phyloP scores from a whole-genome alignment of 2,797 vertebrate genomes.

The Hapalemur alaotrensis region DNA sequence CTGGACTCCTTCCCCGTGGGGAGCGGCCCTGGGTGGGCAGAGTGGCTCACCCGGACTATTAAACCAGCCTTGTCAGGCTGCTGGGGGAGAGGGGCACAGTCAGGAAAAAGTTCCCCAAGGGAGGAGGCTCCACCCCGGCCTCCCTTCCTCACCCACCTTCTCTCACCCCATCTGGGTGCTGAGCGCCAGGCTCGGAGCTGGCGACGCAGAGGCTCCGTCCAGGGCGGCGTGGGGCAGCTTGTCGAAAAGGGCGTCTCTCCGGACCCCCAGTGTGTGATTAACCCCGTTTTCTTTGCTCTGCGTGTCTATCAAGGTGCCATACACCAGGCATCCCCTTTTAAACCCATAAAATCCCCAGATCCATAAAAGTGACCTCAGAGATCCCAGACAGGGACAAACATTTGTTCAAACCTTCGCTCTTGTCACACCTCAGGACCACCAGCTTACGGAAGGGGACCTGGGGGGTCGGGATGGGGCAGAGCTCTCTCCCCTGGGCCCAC shows the following conservation, averaged over 20 bases:
- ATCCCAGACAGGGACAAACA: not conserved
- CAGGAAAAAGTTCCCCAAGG: not conserved
- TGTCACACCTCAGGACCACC: not conserved
- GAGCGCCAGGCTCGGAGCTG: not conserved
- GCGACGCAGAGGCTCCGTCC: not conserved
- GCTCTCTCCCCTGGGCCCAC: not conserved
- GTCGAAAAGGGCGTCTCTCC: not conserved
- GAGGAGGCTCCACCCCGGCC: too few relatives aligned
- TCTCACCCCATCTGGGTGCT: not conserved
- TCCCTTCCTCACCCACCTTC: too few relatives aligned
- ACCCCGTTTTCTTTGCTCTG: not conserved
- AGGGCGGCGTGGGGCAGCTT: not conserved
- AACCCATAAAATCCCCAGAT: not conserved
- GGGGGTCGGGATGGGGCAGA: not conserved
- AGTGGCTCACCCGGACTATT: not conserved
- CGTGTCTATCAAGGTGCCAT: not conserved
- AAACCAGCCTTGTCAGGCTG: not conserved
- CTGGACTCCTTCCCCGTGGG: not conserved
- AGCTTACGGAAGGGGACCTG: not conserved
- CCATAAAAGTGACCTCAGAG: not conserved
- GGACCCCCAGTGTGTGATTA: too few relatives aligned
- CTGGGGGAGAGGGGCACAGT: too few relatives aligned
- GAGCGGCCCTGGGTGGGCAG: fast-evolving
- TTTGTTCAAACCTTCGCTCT: not conserved
- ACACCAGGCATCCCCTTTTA: not conserved